A percentile compares a stretch with the other conserved stretches of the same genome.
These are phyloP conservation scores for Heliconius cydno DNA, from an alignment of 2,888 invertebrate species.

Conservation along the genomic window DNA sequence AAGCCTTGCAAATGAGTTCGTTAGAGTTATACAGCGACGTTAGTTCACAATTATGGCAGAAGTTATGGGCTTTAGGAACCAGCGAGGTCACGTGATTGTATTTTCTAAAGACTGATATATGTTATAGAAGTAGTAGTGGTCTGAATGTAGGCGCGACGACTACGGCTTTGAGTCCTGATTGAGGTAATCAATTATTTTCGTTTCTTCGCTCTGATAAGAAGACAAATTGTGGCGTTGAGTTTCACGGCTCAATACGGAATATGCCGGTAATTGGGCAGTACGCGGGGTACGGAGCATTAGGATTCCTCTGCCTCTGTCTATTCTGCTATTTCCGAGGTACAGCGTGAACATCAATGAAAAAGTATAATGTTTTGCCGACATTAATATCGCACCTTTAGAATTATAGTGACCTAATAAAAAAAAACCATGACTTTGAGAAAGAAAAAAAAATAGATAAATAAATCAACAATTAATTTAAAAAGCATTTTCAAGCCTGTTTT, in stretches of 20 bases:
- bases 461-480: too few relatives aligned
- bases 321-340: not conserved
- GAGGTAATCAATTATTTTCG: not conserved
- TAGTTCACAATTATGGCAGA: slow-evolving; percentile 27
- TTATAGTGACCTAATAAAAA: too few relatives aligned
- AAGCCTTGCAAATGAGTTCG: slow-evolving; percentile 47
- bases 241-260: not conserved
- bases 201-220: not conserved
- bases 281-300: not conserved
- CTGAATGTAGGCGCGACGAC: not conserved
- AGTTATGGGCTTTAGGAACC: slow-evolving; percentile 9
- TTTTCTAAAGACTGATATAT: not conserved
- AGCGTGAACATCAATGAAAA: not conserved
- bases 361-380: not conserved
- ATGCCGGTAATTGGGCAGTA: too few relatives aligned
- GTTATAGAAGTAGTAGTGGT: not conserved
- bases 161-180: too few relatives aligned
- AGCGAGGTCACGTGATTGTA: slow-evolving; percentile 3
- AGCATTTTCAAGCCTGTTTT: too few relatives aligned
- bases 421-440: too few relatives aligned
- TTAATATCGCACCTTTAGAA: not conserved
- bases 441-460: too few relatives aligned
- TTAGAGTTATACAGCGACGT: slow-evolving; percentile 24
- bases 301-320: not conserved
- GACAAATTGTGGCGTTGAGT: not conserved